These are phyloP conservation scores for Ammodytes dubius DNA, from an alignment of 2,113 vertebrate genomes.

Conservation along the genomic window DNA sequence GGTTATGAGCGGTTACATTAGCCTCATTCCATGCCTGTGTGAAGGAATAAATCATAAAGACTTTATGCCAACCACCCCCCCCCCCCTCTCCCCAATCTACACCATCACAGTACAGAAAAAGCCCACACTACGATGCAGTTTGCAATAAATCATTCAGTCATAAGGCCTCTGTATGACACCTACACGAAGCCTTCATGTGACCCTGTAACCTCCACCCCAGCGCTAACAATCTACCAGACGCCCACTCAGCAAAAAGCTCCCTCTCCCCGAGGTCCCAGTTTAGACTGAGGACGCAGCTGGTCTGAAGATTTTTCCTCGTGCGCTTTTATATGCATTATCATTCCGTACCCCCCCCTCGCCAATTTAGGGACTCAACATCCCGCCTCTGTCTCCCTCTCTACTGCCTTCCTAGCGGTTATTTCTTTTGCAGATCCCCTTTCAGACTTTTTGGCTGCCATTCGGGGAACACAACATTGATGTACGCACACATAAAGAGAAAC, in stretches of 20 bases:
- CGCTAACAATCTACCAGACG: conserved; percentile 63
- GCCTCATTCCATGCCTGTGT: conserved; percentile 20
- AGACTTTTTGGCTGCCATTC: conserved; percentile 51
- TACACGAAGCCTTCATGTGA: conserved; percentile 71
- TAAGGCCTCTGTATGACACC: conserved; percentile 64
- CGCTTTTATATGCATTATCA: conserved; percentile 56
- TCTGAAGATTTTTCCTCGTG: conserved; percentile 76
- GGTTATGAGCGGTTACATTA: conserved; percentile 25
- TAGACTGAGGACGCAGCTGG: conserved; percentile 71
- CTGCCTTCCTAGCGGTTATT: conserved; percentile 34
- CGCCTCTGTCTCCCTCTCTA: conserved; percentile 8
- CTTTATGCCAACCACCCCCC: conserved; percentile 9
- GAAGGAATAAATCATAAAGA: conserved; percentile 40
- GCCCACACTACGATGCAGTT: conserved; percentile 32
- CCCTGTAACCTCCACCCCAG: conserved; percentile 61
- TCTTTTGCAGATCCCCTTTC: conserved; percentile 69
- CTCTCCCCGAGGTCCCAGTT: conserved; percentile 62
- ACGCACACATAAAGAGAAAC: conserved; percentile 22
- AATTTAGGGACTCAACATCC: conserved; percentile 24
- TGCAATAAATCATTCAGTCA: conserved; percentile 67
- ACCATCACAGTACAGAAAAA: conserved; percentile 52
- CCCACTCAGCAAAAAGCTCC: conserved; percentile 71
- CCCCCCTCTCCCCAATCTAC: conserved; percentile 8
- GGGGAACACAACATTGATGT: conserved; percentile 34
- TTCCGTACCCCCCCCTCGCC: conserved; percentile 6